Percentiles rank a stretch among this genome's conserved stretches.
These are phyloP conservation scores for Brenthis hecate DNA, from an alignment of 2,888 invertebrate genomes.

Conservation along the genomic window DNA sequence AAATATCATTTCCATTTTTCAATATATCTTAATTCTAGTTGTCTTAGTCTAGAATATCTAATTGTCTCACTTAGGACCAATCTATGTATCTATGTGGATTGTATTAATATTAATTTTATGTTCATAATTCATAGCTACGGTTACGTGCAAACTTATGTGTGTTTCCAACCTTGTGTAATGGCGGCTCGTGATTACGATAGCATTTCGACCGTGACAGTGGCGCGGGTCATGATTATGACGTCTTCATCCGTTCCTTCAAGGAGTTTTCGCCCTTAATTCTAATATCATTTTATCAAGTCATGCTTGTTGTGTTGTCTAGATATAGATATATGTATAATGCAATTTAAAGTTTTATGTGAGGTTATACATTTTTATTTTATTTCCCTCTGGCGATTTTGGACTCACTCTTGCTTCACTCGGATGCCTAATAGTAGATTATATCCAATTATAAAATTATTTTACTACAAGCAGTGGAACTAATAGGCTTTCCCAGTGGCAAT, in stretches of 20 bases:
- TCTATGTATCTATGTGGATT: neutral
- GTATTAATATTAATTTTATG: slow-evolving; percentile 2
- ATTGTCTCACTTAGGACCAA: neutral
- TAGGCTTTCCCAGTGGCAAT: too few species aligned
- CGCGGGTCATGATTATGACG: slow-evolving; percentile 68
- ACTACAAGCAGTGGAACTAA: too few species aligned
- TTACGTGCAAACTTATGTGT: slow-evolving; percentile 69
- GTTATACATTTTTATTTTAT: too few species aligned
- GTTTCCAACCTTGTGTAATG: slow-evolving; percentile 72
- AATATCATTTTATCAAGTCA: too few species aligned
- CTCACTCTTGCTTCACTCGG: too few species aligned
- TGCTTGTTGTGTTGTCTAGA: too few species aligned
- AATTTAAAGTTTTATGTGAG: too few species aligned
- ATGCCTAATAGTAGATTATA: too few species aligned
- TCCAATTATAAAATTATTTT: too few species aligned
- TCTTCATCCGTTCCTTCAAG: slow-evolving; percentile 47
- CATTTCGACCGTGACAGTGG: slow-evolving; percentile 76
- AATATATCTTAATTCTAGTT: too few species aligned
- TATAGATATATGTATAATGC: neutral
- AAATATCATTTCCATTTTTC: too few species aligned
- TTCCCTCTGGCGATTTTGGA: too few species aligned
- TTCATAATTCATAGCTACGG: slow-evolving; percentile 35
- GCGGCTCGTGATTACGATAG: slow-evolving; percentile 63
- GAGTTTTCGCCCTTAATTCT: slow-evolving; percentile 9
- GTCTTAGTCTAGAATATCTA: neutral